phyloP scores from a whole-genome alignment of 2,113 vertebrate genomes.

The Callipepla californica region DNA sequence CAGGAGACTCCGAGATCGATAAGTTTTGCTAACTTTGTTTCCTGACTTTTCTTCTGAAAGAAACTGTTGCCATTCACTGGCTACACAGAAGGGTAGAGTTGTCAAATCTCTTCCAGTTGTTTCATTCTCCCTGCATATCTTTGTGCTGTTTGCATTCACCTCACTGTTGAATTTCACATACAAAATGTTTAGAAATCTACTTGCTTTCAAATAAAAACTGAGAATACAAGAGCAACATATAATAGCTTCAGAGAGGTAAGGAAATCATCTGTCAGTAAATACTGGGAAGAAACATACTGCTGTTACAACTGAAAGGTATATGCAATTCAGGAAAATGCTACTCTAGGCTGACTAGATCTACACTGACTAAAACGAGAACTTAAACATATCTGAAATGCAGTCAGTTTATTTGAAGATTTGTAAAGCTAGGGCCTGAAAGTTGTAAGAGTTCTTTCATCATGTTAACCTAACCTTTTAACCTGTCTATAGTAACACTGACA shows the following conservation, averaged over 20 bases:
- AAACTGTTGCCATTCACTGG: background rate
- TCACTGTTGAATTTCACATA: background rate
- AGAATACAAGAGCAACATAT: constrained; percentile 26
- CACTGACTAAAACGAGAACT: rapidly evolving
- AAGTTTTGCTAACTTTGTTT: background rate
- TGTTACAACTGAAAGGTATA: background rate
- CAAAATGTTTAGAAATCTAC: background rate
- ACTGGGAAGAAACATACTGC: background rate
- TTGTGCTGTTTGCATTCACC: background rate
- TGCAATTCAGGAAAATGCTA: background rate
- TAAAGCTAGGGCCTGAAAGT: background rate
- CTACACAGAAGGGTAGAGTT: rapidly evolving
- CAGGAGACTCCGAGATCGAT: background rate
- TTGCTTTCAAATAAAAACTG: constrained; percentile 21
- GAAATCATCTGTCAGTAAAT: background rate
- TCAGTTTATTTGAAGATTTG: background rate
- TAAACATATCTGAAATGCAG: background rate
- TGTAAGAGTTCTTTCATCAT: background rate
- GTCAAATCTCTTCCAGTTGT: background rate
- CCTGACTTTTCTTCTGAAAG: background rate
- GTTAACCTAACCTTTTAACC: rapidly evolving
- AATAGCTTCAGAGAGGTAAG: background rate
- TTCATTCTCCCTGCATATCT: background rate
- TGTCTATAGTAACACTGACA: background rate
- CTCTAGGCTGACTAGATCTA: background rate